Evolutionary conservation across 2,888 invertebrate genomes (phyloP).

Genomic region (Acanthacorydalis orientalis): DNA sequence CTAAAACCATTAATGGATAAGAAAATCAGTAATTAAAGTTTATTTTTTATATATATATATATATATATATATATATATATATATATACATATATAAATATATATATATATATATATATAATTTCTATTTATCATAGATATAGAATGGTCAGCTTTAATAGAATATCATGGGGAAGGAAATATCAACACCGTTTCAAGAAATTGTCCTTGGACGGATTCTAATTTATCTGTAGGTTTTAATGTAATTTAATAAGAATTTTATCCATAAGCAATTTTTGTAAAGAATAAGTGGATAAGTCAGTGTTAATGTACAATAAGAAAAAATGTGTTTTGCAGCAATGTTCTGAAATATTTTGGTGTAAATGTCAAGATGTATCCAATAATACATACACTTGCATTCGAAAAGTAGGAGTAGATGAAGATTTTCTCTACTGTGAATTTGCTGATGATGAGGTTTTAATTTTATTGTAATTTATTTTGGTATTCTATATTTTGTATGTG

Average conservation of each 20-base stretch:
- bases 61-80: no score
- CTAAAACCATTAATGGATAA: conserved; percentile 3
- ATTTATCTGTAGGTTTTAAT: conserved; percentile 39
- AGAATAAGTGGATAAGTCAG: no score
- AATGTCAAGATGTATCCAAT: conserved; percentile 71
- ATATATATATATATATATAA: neutral
- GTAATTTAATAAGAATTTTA: neutral
- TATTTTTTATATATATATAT: neutral
- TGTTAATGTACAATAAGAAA: neutral
- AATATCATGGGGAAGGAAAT: conserved; percentile 67
- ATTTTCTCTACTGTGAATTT: conserved; percentile 44
- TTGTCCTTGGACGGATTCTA: conserved; percentile 47
- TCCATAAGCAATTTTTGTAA: neutral
- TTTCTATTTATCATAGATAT: neutral
- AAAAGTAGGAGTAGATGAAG: conserved; percentile 33
- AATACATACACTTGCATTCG: conserved; percentile 72
- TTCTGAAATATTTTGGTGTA: conserved; percentile 47
- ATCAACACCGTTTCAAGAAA: conserved; percentile 31
- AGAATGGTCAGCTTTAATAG: conserved; percentile 40
- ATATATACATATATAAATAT: no score
- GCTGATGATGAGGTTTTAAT: conserved; percentile 15
- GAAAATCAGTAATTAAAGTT: conserved; percentile 5
- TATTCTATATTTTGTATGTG: neutral
- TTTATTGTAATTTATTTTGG: neutral
- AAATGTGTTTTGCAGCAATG: conserved; percentile 39